These are phyloP conservation scores for Cecidostiba fungosa DNA, from an alignment of 2,888 invertebrate genomes.

Conservation along the genomic window DNA sequence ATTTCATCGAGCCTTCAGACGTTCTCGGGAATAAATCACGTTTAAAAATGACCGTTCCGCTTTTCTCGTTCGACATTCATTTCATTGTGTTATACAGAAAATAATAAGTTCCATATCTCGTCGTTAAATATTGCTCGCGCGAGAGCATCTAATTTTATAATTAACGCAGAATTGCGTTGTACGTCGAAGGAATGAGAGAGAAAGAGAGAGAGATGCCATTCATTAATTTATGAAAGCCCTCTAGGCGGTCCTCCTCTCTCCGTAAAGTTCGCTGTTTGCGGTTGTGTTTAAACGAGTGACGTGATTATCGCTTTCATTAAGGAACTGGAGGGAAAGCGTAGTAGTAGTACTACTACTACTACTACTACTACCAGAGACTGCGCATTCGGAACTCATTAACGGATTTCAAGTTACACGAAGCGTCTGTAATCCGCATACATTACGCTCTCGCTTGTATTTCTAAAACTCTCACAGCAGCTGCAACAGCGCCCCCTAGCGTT, in stretches of 20 bases:
- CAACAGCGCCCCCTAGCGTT: background rate
- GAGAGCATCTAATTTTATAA: constrained; percentile 21
- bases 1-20: background rate
- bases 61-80: background rate
- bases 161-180: constrained; percentile 17
- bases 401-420: constrained; percentile 20
- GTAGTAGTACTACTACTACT: background rate
- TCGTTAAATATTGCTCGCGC: constrained; percentile 24
- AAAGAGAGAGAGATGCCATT: constrained; percentile 26
- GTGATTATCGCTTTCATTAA: constrained; percentile 59
- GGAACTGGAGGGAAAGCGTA: constrained; percentile 39
- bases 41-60: background rate
- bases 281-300: constrained; percentile 53
- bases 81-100: background rate
- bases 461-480: background rate
- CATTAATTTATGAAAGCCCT: constrained; percentile 50
- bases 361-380: background rate
- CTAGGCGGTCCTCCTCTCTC: constrained; percentile 31
- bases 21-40: too few species aligned
- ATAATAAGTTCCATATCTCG: background rate
- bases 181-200: background rate
- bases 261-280: constrained; percentile 56
- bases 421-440: constrained; percentile 4
- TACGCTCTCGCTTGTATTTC: constrained; percentile 13
- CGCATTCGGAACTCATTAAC: constrained; percentile 26